A percentile compares a stretch with the other conserved stretches of the same genome.
Evolutionary conservation across 1,140 invertebrate genomes (phyloP).

Genomic region (Drosophila pseudoananassae): DNA sequence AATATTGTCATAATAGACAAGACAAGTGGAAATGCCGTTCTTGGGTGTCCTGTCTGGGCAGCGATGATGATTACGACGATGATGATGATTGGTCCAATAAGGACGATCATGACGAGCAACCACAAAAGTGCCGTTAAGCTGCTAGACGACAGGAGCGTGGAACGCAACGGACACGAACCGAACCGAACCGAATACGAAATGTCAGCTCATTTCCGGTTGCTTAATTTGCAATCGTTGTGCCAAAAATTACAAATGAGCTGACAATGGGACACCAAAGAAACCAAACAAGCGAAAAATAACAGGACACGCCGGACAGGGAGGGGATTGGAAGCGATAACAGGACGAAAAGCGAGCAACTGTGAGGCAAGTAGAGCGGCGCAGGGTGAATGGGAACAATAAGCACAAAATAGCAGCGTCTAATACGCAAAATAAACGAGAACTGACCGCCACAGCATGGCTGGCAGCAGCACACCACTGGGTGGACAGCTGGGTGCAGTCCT

Average conservation of each 20-base stretch:
- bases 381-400: conserved; percentile 63
- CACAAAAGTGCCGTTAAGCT: conserved; percentile 17
- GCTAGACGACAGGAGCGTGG: conserved; percentile 1
- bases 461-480: conserved; percentile 39
- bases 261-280: conserved; percentile 75
- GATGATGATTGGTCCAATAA: conserved; percentile 33
- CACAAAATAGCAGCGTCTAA: conserved; percentile 79
- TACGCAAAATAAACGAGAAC: conserved; percentile 80
- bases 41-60: conserved; percentile 11
- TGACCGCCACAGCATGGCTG: conserved; percentile 75
- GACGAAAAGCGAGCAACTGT: too few relatives aligned
- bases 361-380: neutral
- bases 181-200: conserved; percentile 47
- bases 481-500: conserved; percentile 56
- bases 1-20: conserved; percentile 81
- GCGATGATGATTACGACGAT: conserved; percentile 7
- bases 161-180: conserved; percentile 8
- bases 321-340: neutral
- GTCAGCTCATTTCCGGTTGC: conserved; percentile 81
- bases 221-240: conserved; percentile 80
- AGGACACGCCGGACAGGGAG: conserved; percentile 40
- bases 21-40: conserved; percentile 58
- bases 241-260: conserved; percentile 82
- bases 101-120: conserved; percentile 24
- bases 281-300: conserved; percentile 81